Conservation (phyloP, 2,888 invertebrate genomes). For the Abscondita cerata region DNA sequence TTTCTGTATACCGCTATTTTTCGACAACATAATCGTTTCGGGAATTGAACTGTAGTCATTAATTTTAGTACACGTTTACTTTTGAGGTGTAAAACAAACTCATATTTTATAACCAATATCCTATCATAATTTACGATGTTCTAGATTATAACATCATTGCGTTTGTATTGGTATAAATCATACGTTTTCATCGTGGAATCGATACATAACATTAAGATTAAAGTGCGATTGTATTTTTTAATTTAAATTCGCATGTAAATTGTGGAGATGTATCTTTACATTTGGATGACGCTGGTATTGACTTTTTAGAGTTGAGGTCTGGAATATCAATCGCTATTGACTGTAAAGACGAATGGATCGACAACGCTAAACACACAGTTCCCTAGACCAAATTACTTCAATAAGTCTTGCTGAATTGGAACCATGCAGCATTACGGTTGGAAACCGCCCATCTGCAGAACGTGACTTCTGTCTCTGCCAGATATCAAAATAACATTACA, state of each 20-base stretch:
- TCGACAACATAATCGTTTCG: constrained; percentile 43
- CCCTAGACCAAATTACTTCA: constrained; percentile 30
- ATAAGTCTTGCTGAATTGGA: constrained; percentile 31
- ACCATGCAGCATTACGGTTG: constrained; percentile 27
- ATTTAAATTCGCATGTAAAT: background rate
- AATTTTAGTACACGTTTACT: constrained; percentile 32
- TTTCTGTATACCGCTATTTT: constrained; percentile 34
- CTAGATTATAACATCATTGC: constrained; percentile 13
- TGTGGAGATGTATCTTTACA: constrained; percentile 10
- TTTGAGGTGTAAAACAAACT: constrained; percentile 34
- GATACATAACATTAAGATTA: too few relatives aligned
- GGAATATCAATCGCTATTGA: constrained; percentile 17
- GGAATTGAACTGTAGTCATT: constrained; percentile 38
- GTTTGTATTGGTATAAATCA: too few relatives aligned
- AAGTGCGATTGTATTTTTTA: background rate
- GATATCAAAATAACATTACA: constrained; percentile 14
- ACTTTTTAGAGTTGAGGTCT: constrained; percentile 6
- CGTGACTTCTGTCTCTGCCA: constrained; percentile 26
- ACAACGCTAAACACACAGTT: constrained; percentile 30
- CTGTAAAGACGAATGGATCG: constrained; percentile 24
- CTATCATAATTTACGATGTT: constrained; percentile 40
- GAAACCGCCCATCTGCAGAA: constrained; percentile 22
- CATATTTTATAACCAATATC: constrained; percentile 37
- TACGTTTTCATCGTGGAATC: too few relatives aligned
- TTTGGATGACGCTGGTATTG: constrained; percentile 16